Percentiles rank a stretch among this genome's conserved stretches.
Evolutionary conservation across 2,888 invertebrate genomes (phyloP).

Genomic region (Drosophila neonasuta): DNA sequence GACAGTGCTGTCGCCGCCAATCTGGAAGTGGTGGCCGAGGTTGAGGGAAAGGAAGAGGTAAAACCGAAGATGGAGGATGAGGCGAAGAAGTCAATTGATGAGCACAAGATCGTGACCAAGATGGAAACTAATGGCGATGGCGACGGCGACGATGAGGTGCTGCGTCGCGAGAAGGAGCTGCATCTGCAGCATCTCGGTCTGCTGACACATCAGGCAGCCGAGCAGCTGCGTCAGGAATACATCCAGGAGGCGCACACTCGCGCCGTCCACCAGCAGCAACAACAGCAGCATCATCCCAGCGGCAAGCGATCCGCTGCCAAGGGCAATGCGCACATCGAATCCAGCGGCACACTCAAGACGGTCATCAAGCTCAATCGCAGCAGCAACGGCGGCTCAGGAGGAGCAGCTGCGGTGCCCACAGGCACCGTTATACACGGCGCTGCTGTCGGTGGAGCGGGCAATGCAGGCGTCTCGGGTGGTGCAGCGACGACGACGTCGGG

Average conservation of each 20-base stretch:
- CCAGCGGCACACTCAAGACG: conserved; percentile 92
- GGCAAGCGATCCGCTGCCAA: conserved; percentile 69
- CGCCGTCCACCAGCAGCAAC: conserved; percentile 55
- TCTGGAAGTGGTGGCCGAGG: not conserved
- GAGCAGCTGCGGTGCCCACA: conserved; percentile 52
- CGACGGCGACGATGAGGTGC: conserved; percentile 83
- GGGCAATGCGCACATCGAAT: conserved; percentile 82
- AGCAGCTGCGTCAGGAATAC: conserved; percentile 83
- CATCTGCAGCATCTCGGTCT: conserved; percentile 89
- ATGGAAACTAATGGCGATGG: conserved; percentile 41
- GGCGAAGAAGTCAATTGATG: conserved; percentile 50
- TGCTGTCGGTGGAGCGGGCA: conserved; percentile 7
- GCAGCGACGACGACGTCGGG: not conserved
- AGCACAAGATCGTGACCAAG: conserved; percentile 42
- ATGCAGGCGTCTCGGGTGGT: not conserved
- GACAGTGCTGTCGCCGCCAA: conserved; percentile 9
- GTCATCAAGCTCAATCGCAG: conserved; percentile 89
- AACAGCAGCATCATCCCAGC: conserved; percentile 47
- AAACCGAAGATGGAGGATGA: conserved; percentile 34
- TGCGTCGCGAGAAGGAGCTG: conserved; percentile 87
- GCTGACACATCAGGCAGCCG: conserved; percentile 88
- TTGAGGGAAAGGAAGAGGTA: not conserved
- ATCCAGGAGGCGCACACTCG: conserved; percentile 72
- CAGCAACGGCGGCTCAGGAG: conserved; percentile 59
- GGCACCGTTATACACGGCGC: conserved; percentile 65